A percentile compares a stretch with the other conserved stretches of the same genome.
Evolutionary conservation across 2,113 vertebrate genomes (phyloP).

Genomic region (Todiramphus chloris): DNA sequence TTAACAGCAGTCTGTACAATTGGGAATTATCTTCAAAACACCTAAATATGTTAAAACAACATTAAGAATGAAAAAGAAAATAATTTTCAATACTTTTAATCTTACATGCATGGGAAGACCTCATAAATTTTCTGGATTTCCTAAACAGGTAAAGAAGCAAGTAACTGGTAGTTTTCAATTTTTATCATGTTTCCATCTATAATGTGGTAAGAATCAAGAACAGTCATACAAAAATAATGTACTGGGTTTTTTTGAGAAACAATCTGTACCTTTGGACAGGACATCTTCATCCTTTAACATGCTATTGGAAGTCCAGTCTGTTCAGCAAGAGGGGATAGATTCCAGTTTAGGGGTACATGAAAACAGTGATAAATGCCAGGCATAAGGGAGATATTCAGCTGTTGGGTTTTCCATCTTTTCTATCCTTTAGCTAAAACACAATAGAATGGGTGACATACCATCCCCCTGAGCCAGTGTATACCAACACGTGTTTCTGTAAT

Average conservation of each 20-base stretch:
- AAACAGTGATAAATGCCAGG: neutral
- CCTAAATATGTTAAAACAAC: slow-evolving; percentile 40
- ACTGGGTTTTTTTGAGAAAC: neutral
- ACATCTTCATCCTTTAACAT: neutral
- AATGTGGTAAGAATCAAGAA: neutral
- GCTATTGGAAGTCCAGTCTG: accelerated
- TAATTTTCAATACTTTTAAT: neutral
- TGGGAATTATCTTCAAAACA: slow-evolving; percentile 34
- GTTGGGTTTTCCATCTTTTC: neutral
- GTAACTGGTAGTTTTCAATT: neutral
- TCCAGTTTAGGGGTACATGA: neutral
- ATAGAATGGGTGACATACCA: neutral
- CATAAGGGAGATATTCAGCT: neutral
- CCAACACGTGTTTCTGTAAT: neutral
- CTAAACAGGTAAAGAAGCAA: neutral
- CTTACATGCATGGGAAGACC: neutral
- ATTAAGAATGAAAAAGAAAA: slow-evolving; percentile 7
- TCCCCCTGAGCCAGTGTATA: neutral
- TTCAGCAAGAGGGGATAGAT: neutral
- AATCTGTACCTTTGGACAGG: neutral
- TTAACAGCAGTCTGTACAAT: slow-evolving; percentile 42
- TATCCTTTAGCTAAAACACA: neutral
- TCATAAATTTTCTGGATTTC: neutral
- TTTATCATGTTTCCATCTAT: neutral
- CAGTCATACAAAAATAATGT: neutral